A percentile compares a stretch with the other conserved stretches of the same genome.
phyloP scores from a whole-genome alignment of 2,113 vertebrate genomes.

The Oryctolagus cuniculus region DNA sequence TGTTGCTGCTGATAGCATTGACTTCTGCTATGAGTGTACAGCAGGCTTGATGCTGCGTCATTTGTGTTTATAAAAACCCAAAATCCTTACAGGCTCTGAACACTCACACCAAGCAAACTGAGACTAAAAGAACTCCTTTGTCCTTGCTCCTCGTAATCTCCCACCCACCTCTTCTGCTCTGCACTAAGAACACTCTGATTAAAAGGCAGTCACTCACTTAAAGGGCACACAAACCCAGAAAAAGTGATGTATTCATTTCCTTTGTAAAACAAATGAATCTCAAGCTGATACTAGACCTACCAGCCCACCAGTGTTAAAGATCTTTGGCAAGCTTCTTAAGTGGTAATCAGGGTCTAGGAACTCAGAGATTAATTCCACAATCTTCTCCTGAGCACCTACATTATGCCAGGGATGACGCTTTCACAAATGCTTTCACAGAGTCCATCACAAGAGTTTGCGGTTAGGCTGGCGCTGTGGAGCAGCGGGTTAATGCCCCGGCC shows the following conservation, averaged over 20 bases:
- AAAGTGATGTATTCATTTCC: not conserved
- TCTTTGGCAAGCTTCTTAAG: not conserved
- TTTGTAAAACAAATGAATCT: slow-evolving; percentile 32
- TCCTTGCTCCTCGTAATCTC: not conserved
- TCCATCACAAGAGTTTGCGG: too few relatives aligned
- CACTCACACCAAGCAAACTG: not conserved
- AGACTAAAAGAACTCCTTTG: not conserved
- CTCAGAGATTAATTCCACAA: not conserved
- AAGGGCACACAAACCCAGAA: not conserved
- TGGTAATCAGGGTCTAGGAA: not conserved
- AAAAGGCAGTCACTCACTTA: not conserved
- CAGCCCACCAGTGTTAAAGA: not conserved
- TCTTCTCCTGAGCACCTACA: not conserved
- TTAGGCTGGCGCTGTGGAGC: too few relatives aligned
- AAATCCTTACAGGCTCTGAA: not conserved
- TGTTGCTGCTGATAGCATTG: slow-evolving; percentile 42
- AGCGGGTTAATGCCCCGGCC: too few relatives aligned
- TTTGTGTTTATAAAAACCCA: slow-evolving; percentile 47
- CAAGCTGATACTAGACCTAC: not conserved
- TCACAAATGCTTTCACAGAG: not conserved
- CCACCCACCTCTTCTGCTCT: not conserved
- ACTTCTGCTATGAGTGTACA: not conserved
- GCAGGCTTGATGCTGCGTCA: not conserved
- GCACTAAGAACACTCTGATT: not conserved
- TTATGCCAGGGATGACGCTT: not conserved